phyloP scores from a whole-genome alignment of 2,797 vertebrate species.

The Epinephelus coioides region DNA sequence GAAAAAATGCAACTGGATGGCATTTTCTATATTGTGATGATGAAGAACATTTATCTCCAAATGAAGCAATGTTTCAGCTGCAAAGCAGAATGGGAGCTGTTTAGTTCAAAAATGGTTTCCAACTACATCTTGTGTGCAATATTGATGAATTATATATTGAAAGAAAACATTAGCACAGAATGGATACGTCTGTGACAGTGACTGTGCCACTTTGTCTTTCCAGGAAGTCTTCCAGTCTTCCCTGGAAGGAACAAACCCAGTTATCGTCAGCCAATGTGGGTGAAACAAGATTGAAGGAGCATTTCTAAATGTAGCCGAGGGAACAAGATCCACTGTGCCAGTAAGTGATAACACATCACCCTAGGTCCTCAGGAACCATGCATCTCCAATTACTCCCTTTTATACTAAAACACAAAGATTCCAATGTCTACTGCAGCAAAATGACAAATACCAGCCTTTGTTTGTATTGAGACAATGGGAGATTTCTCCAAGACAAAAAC shows the following conservation, averaged over 20 bases:
- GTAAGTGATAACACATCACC: slow-evolving; percentile 28
- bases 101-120: neutral
- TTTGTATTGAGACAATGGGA: no score
- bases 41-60: neutral
- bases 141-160: neutral
- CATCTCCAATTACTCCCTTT: neutral
- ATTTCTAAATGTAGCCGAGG: slow-evolving; percentile 33
- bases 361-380: neutral
- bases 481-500: neutral
- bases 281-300: slow-evolving; percentile 41
- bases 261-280: slow-evolving; percentile 28
- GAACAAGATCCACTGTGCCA: neutral
- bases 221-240: slow-evolving; percentile 36
- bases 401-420: neutral
- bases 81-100: neutral
- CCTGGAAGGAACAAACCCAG: slow-evolving; percentile 36
- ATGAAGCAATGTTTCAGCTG: neutral
- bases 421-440: neutral
- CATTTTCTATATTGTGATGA: neutral
- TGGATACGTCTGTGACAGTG: neutral
- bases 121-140: neutral
- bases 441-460: neutral
- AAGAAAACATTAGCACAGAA: neutral
- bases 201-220: slow-evolving; percentile 20
- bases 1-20: neutral